These are phyloP conservation scores for Lepidochrysops patricia DNA, from an alignment of 2,888 invertebrate species.

Conservation along the genomic window DNA sequence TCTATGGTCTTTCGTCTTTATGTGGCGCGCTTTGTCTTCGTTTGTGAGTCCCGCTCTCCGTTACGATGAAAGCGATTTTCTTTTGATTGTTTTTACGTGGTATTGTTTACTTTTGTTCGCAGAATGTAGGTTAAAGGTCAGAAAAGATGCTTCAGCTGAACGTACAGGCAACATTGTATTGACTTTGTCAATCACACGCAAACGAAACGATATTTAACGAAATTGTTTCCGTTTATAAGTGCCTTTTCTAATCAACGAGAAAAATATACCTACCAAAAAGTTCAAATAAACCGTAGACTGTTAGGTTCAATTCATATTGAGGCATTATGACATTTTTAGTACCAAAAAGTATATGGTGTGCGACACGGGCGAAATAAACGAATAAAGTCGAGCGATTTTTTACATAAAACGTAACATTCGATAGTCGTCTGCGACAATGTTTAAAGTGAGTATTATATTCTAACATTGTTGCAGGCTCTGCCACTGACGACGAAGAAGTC, in stretches of 20 bases:
- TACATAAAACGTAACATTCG: too few species aligned
- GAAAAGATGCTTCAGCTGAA: not conserved
- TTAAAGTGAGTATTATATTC: not conserved
- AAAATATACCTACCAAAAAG: too few species aligned
- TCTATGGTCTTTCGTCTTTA: constrained; percentile 67
- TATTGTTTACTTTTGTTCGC: not conserved
- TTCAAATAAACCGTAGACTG: too few species aligned
- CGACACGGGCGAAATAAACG: too few species aligned
- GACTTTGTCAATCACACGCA: not conserved
- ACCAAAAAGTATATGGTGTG: too few species aligned
- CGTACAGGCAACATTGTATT: not conserved
- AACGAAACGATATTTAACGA: not conserved
- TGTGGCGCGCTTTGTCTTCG: constrained; percentile 57
- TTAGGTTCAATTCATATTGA: too few species aligned
- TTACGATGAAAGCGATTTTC: constrained; percentile 10
- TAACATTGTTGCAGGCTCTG: constrained; percentile 31
- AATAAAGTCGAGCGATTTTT: too few species aligned
- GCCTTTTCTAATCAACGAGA: too few species aligned
- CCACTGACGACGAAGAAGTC: constrained; percentile 40
- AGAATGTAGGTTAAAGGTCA: not conserved
- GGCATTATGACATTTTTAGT: too few species aligned
- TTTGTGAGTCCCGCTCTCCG: constrained; percentile 32
- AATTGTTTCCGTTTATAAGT: too few species aligned
- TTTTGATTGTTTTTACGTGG: constrained; percentile 13
- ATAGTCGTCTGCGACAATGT: not conserved